Conservation (phyloP, 2,113 vertebrate genomes). For the Ariopsis seemanni region DNA sequence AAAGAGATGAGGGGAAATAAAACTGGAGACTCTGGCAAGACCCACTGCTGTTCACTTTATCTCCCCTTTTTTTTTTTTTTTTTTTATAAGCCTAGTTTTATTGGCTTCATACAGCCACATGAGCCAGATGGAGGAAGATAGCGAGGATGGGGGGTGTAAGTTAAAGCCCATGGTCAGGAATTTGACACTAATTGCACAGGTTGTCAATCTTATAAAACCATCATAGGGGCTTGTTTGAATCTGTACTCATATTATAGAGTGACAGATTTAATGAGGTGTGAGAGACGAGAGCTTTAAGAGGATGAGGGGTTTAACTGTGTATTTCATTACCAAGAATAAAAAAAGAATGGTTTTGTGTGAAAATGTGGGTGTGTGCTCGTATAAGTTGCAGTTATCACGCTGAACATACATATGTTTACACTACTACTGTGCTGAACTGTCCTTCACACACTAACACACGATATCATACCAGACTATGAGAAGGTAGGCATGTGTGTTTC, state of each 20-base stretch:
- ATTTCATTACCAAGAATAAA: not conserved
- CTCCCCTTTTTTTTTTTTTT: not conserved
- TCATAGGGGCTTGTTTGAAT: constrained; percentile 19
- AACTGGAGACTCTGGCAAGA: constrained; percentile 51
- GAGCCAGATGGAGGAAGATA: constrained; percentile 33
- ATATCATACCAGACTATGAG: not conserved
- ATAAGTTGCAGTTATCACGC: not conserved
- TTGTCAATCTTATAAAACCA: constrained; percentile 11
- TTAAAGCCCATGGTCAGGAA: not conserved
- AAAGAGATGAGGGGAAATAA: constrained; percentile 19
- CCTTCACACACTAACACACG: not conserved
- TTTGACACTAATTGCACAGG: constrained; percentile 21
- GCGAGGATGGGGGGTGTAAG: not conserved
- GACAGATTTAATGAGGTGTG: constrained; percentile 25
- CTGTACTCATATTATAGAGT: not conserved
- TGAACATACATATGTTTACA: not conserved
- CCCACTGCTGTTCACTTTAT: constrained; percentile 51
- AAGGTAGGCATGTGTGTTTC: not conserved
- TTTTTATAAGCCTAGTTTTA: constrained; percentile 46
- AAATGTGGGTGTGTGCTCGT: not conserved
- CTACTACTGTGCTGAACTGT: not conserved
- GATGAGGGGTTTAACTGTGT: not conserved
- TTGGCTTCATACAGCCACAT: constrained; percentile 31
- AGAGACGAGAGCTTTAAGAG: not conserved
- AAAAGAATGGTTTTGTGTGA: not conserved